These are phyloP conservation scores for Porphyrio hochstetteri DNA, from an alignment of 2,113 vertebrate genomes.

Conservation along the genomic window DNA sequence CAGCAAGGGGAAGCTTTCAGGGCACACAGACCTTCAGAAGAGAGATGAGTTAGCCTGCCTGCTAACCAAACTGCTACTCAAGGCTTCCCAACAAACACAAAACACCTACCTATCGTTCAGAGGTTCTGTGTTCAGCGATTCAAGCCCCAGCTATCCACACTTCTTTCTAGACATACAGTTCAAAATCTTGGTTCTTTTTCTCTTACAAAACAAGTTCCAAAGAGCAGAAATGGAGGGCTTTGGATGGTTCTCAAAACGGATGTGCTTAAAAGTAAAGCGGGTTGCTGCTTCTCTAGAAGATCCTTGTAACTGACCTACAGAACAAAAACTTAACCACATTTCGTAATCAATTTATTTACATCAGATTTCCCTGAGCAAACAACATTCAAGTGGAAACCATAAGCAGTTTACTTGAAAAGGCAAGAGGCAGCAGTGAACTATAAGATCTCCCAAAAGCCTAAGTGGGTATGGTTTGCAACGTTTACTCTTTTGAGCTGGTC, in stretches of 20 bases:
- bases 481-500: background rate
- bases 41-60: background rate
- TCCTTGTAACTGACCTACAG: background rate
- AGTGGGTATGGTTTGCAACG: background rate
- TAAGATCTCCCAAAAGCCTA: background rate
- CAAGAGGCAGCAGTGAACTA: background rate
- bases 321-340: background rate
- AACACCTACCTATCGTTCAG: background rate
- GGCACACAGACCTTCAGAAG: background rate
- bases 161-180: background rate
- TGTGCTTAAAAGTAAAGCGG: background rate
- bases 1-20: background rate
- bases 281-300: background rate
- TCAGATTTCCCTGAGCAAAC: background rate
- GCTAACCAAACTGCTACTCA: background rate
- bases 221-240: background rate
- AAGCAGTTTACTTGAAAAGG: background rate
- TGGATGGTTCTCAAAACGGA: background rate
- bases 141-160: background rate
- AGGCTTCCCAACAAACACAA: background rate
- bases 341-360: background rate
- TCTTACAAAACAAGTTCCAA: background rate
- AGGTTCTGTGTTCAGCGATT: background rate
- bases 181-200: background rate
- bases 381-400: background rate